Base-by-base conservation (phyloP, 2,113 vertebrate genomes). In the Dolichallabes microphthalmus region DNA sequence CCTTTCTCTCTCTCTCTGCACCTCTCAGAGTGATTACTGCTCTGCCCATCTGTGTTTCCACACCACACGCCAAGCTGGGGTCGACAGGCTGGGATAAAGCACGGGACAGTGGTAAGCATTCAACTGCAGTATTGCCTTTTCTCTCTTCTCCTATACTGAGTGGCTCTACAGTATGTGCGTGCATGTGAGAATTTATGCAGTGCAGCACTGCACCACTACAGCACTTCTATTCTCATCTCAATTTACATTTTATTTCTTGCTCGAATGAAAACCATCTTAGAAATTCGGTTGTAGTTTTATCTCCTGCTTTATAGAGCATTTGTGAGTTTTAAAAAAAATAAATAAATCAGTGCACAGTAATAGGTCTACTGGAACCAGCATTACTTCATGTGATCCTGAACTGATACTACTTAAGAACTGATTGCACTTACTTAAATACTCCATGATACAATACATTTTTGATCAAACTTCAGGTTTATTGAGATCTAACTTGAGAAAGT, bases 51-150 rank as follows among this genome's bases (percentile, higher is more conserved):
- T 87, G 85, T 53, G 61, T 81, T 76, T 87, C 61, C 73, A 82
- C 77, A 55, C 19, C 73, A 58, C 60, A 11, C 50, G 71, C 66
- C 85, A 87, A 82, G 79, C 87, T 80, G 88, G 87, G 85, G 81
- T 79, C 27, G 69, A 68, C 73, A 78, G 63, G 53, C 84, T 82
- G 82, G 76, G 85, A 87, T 74, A 77, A 80, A 66, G 87, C 64
- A 73, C 75, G 68, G 85, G 86, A 88, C 87, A 86, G 86, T 81
- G 88, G 90, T 90, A 76, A 87, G 89, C 87, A 61, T 57, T 83
- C 35, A 84, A 45, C 81, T 85, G 85, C 82, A 82, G 50, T 82
- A 74, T 75, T 11, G 39, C 76, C 32, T 82, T 76, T 32, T 52
- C 50, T 50, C 25, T 84, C 17, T 57, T 45, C 61, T 84, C 32